Conservation (phyloP, 2,797 vertebrate genomes). For the Mus caroli region DNA sequence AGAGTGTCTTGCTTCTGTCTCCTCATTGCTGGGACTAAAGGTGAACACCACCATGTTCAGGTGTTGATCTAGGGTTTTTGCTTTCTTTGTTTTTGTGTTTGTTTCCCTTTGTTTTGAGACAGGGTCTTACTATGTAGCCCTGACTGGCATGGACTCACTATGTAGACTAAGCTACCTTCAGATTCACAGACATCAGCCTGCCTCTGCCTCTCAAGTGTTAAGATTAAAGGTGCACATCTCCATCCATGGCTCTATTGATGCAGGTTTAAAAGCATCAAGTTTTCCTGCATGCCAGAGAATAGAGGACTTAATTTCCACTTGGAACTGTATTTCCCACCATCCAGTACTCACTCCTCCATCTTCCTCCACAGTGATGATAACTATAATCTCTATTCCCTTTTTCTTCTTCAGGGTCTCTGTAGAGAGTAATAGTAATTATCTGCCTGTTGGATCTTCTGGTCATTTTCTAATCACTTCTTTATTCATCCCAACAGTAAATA, state of each 20-base stretch:
- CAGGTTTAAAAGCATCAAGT: not conserved
- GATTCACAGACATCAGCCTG: not conserved
- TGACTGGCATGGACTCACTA: not conserved
- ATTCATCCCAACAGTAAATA: not conserved
- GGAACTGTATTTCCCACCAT: conserved; percentile 31
- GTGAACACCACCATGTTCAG: not conserved
- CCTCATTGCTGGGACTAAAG: not conserved
- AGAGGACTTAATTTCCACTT: conserved; percentile 20
- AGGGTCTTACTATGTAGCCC: not conserved
- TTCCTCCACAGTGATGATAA: conserved; percentile 30
- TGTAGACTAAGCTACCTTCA: not conserved
- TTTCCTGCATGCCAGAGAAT: conserved; percentile 43
- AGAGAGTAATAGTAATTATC: conserved; percentile 59
- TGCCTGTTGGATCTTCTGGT: conserved; percentile 46
- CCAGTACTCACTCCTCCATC: not conserved
- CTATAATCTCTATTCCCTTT: not conserved
- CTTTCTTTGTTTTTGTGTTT: not conserved
- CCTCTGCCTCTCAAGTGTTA: not conserved
- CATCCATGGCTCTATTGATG: not conserved
- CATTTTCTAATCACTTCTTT: not conserved
- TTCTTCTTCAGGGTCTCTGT: conserved; percentile 11
- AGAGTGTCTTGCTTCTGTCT: not conserved
- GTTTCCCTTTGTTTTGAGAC: not conserved
- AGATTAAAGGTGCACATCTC: not conserved
- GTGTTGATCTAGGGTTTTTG: not conserved